Evolutionary conservation across 2,113 vertebrate genomes (phyloP).

Genomic region (Thunnus maccoyii): DNA sequence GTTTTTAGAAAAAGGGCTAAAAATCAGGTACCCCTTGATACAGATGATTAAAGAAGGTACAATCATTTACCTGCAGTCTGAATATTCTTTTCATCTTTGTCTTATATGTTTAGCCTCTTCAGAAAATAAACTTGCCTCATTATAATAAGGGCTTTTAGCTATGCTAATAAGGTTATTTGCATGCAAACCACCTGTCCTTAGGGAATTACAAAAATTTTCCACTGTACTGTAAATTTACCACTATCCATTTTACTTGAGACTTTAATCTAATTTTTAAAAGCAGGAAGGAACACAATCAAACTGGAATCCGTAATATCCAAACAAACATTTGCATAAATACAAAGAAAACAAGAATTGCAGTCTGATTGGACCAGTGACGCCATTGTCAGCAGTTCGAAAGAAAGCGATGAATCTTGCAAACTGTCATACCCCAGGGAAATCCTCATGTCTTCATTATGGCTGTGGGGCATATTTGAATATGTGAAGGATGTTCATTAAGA

Average conservation of each 20-base stretch:
- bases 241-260: conserved; percentile 74
- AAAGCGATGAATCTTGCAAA: conserved; percentile 67
- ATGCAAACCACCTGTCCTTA: conserved; percentile 77
- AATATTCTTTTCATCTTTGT: conserved; percentile 61
- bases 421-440: conserved; percentile 71
- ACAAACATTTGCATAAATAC: conserved; percentile 85
- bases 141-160: conserved; percentile 83
- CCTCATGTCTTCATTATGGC: conserved; percentile 78
- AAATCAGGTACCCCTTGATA: conserved; percentile 28
- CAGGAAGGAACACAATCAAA: conserved; percentile 80
- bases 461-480: conserved; percentile 77
- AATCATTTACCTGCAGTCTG: conserved; percentile 50
- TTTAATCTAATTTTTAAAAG: conserved; percentile 84
- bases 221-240: conserved; percentile 73
- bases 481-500: conserved; percentile 80
- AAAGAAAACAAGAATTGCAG: conserved; percentile 79
- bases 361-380: conserved; percentile 65
- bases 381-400: conserved; percentile 67
- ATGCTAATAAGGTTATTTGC: conserved; percentile 86
- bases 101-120: conserved; percentile 58
- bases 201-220: conserved; percentile 77
- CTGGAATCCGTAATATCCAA: conserved; percentile 79
- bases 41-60: conserved; percentile 44
- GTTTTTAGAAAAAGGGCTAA: conserved; percentile 4
- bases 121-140: conserved; percentile 70